Evolutionary conservation across 2,113 vertebrate genomes (phyloP).

Genomic region (Anseranas semipalmata): DNA sequence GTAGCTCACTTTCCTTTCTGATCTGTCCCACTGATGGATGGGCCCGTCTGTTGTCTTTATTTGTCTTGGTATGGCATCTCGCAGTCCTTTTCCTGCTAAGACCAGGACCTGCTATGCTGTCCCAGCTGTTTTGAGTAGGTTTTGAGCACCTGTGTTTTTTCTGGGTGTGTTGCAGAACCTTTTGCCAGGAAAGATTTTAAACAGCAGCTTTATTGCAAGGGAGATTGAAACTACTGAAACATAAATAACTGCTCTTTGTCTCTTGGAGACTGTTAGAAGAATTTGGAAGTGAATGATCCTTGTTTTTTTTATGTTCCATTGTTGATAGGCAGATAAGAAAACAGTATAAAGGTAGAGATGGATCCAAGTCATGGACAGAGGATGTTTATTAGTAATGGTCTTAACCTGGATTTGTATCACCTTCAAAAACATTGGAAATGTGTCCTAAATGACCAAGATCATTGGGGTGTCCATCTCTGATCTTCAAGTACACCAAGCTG

Average conservation of each 20-base stretch:
- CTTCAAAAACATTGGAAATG: background rate
- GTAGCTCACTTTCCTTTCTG: accelerated
- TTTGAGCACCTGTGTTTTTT: background rate
- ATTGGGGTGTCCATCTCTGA: background rate
- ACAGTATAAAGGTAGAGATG: background rate
- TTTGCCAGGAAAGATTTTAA: background rate
- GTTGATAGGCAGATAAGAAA: background rate
- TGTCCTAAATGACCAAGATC: background rate
- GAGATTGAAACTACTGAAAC: background rate
- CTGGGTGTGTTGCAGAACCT: background rate
- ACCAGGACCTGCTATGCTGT: too few relatives aligned
- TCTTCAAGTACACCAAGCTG: too few relatives aligned
- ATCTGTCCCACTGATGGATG: accelerated
- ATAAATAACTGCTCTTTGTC: background rate
- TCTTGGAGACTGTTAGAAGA: background rate
- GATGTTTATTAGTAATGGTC: background rate
- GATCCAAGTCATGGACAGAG: too few relatives aligned
- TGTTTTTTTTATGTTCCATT: background rate
- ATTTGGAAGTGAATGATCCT: background rate
- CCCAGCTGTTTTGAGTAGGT: background rate
- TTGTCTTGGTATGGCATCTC: accelerated
- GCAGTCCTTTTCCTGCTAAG: background rate
- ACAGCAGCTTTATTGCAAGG: background rate
- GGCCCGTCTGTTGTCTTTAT: background rate
- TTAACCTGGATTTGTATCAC: background rate